phyloP scores from a whole-genome alignment of 2,113 vertebrate species.

The Atlantisia rogersi region DNA sequence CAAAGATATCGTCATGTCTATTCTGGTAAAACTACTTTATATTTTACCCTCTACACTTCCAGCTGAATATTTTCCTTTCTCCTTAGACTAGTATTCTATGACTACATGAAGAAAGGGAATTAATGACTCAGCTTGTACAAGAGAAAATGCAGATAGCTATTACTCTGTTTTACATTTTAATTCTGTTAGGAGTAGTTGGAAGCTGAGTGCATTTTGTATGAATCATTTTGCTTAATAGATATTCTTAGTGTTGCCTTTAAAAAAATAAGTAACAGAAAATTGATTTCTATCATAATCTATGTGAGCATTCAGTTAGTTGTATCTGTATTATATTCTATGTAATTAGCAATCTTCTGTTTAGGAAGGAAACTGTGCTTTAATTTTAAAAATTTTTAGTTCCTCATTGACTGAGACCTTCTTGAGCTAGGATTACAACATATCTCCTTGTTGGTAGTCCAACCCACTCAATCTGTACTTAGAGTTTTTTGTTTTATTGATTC shows the following conservation, averaged over 20 bases:
- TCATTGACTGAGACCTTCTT: neutral
- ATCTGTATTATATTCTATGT: neutral
- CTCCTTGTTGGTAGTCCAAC: neutral
- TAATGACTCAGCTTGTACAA: neutral
- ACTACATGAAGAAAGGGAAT: neutral
- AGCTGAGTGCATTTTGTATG: neutral
- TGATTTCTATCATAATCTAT: neutral
- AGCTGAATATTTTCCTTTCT: neutral
- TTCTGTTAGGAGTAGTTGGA: neutral
- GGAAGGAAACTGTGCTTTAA: neutral
- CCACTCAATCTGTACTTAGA: neutral
- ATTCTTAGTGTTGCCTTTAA: neutral
- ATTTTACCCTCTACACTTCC: neutral
- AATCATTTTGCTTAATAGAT: neutral
- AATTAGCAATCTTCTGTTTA: neutral
- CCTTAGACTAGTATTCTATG: neutral
- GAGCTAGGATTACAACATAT: neutral
- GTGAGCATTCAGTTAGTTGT: neutral
- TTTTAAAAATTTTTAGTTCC: neutral
- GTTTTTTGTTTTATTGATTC: constrained; percentile 57
- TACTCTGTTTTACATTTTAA: neutral
- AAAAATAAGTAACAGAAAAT: neutral
- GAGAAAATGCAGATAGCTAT: neutral
- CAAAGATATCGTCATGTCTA: neutral
- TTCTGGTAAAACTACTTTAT: neutral